These are phyloP conservation scores for Prunella fulvescens DNA, from an alignment of 2,113 vertebrate species.

Conservation along the genomic window DNA sequence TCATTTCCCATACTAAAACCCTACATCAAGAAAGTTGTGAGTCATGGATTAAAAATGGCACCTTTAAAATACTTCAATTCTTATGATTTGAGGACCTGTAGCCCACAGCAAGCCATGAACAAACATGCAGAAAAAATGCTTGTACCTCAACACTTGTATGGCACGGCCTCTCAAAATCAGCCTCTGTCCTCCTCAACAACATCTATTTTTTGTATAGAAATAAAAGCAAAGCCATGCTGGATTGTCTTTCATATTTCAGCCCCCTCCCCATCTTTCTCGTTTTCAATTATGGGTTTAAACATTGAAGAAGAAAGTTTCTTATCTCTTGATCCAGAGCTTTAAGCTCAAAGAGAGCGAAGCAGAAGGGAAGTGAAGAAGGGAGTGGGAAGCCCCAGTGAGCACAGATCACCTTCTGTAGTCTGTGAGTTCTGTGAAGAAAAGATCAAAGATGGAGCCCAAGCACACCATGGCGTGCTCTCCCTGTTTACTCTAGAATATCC, in stretches of 20 bases:
- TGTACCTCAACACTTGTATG: neutral
- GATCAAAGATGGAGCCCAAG: neutral
- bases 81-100: neutral
- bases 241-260: neutral
- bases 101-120: neutral
- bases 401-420: neutral
- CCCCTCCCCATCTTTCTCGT: neutral
- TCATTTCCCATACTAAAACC: neutral
- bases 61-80: neutral
- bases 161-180: neutral
- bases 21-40: accelerated
- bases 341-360: neutral
- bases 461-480: neutral
- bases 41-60: neutral
- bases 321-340: neutral
- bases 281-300: neutral
- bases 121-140: neutral
- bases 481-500: neutral
- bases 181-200: neutral
- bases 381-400: neutral
- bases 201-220: neutral
- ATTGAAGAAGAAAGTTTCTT: neutral
- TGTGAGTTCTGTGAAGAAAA: neutral
- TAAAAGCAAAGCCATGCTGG: neutral
- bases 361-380: neutral